Evolutionary conservation across 2,797 vertebrate genomes (phyloP), one percentile per base, ranked within the genome.

Genomic region (Gallinago nigripennis): DNA sequence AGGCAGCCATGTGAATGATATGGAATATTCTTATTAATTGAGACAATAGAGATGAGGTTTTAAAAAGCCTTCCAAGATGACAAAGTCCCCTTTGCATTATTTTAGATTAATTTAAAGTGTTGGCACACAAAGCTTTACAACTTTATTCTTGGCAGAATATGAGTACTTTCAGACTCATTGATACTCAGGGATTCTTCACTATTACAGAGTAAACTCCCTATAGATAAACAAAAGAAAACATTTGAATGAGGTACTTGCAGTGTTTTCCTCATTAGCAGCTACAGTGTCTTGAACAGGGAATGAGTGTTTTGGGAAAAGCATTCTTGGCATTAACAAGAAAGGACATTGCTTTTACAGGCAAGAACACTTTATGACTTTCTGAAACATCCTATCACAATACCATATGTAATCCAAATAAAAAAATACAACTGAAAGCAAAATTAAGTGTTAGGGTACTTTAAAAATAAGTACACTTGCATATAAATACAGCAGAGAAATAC

Each of bases 211-310:
- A 92, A 97, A 97, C 83, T 97, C 96, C 91, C 95, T 79, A 41
- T 56, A 97, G 97, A 95, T 96, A 98, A 97, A 97, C 94, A 97
- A 97, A 97, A 93, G 95, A 92, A 97, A 98, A 97, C 94, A 96
- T 94, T 96, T 92, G 95, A 96, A 90, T 83, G 90, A 97, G 97
- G 92, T 91, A 89, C 93, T 97, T 91, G 94, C 86, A 31, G 89
- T 95, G 96, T 96, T 97, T 97, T 98, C 94, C 97, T 98, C 97
- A 96, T 98, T 97, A 97, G 97, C 71, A 60, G 95, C 93, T 97
- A 96, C 92, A 95, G 89, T 90, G 92, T 97, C 96, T 97, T 95
- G 96, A 97, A 88, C 96, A 90, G 88, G 50, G 92, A 97, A 97
- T 16, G 95, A 97, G 95, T 77, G 96, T 82, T 97, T 97, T 89